Percentiles rank a stretch among this genome's conserved stretches.
Evolutionary conservation across 2,888 invertebrate genomes (phyloP).

Genomic region (Monoplex corrugatus): DNA sequence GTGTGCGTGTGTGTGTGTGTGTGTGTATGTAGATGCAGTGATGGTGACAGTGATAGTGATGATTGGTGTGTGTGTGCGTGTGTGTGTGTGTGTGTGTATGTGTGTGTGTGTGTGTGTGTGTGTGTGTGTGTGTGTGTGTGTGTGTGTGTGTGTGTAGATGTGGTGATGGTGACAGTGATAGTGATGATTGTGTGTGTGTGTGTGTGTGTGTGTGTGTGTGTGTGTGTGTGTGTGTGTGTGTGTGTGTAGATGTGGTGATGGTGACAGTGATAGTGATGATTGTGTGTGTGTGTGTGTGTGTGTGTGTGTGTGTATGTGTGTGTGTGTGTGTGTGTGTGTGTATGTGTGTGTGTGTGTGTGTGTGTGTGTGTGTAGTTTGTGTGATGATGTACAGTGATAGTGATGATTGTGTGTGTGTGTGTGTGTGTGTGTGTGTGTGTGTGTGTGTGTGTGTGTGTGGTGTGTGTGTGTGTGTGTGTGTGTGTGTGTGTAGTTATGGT

Average conservation of each 20-base stretch:
- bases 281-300: neutral
- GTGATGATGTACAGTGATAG: too few relatives aligned
- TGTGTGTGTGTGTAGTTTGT: neutral
- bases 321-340: neutral
- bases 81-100: neutral
- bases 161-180: neutral
- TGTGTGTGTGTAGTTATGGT: too few relatives aligned
- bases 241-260: too few relatives aligned
- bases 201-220: slow-evolving; percentile 17
- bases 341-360: neutral
- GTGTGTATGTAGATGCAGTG: too few relatives aligned
- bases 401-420: neutral
- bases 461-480: neutral
- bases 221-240: neutral
- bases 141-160: neutral
- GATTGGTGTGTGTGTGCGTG: too few relatives aligned
- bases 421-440: neutral
- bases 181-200: neutral
- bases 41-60: neutral
- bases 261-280: too few relatives aligned
- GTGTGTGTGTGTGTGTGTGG: neutral
- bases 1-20: slow-evolving; percentile 17
- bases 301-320: neutral
- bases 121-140: neutral
- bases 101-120: neutral